Evolutionary conservation across 2,888 invertebrate genomes (phyloP).

Genomic region (Eubasilissa splendida): DNA sequence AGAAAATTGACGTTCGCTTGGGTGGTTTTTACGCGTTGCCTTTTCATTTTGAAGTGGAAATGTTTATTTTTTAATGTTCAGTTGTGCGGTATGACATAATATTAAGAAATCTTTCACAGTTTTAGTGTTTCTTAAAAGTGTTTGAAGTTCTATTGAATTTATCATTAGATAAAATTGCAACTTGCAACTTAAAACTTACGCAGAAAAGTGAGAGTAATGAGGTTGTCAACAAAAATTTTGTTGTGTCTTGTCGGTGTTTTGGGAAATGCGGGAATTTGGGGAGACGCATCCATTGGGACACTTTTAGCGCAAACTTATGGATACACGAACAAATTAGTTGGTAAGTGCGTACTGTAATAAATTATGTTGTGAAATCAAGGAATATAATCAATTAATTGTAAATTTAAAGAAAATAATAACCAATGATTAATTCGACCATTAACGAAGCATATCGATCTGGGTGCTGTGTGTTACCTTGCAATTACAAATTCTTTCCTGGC

Average conservation of each 20-base stretch:
- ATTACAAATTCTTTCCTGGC: no score
- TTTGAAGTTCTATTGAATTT: neutral
- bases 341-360: conserved; percentile 28
- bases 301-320: conserved; percentile 53
- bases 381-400: no score
- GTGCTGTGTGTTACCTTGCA: no score
- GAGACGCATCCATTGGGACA: conserved; percentile 56
- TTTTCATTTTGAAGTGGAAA: no score
- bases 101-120: neutral
- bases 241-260: conserved; percentile 55
- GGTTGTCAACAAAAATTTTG: conserved; percentile 51
- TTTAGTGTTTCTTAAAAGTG: conserved; percentile 9
- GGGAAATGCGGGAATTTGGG: conserved; percentile 56
- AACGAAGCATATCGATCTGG: no score
- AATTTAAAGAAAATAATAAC: no score
- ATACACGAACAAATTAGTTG: conserved; percentile 50
- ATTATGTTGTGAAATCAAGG: no score
- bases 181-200: neutral
- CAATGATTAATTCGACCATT: no score
- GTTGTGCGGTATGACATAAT: no score
- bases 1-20: no score
- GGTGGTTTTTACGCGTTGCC: no score
- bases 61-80: no score
- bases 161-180: neutral
- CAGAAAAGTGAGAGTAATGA: conserved; percentile 36